Conservation (phyloP, 2,113 vertebrate genomes). For the Dascyllus trimaculatus region DNA sequence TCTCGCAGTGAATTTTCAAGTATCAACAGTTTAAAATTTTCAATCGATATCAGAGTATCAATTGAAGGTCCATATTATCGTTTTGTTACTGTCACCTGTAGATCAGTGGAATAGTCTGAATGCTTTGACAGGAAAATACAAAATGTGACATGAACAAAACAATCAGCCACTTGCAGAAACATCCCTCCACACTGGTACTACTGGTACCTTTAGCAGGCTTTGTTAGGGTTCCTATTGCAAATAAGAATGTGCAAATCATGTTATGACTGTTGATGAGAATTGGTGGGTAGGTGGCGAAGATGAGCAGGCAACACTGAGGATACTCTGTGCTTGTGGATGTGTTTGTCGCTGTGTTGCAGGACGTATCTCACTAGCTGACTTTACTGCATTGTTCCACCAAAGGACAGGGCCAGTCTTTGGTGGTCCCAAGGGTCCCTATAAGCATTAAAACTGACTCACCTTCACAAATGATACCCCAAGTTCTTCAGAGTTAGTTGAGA, state of each 20-base stretch:
- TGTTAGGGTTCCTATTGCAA: no score
- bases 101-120: slow-evolving; percentile 1
- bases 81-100: not conserved
- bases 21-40: no score
- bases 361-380: not conserved
- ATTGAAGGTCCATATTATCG: not conserved
- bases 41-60: no score
- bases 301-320: not conserved
- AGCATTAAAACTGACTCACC: slow-evolving; percentile 68
- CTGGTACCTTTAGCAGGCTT: no score
- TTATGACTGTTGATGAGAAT: not conserved
- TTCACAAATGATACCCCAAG: slow-evolving; percentile 69
- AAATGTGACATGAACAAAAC: slow-evolving; percentile 7
- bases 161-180: not conserved
- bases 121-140: not conserved
- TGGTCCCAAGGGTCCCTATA: slow-evolving; percentile 49
- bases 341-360: slow-evolving; percentile 18
- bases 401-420: slow-evolving; percentile 43
- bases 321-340: not conserved
- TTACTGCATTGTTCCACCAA: slow-evolving; percentile 53
- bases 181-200: not conserved
- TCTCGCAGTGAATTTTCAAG: no score
- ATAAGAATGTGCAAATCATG: no score
- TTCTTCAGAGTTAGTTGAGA: slow-evolving; percentile 63
- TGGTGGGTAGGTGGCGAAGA: not conserved